These are phyloP conservation scores for Lutraria rhynchaena DNA, from an alignment of 1,140 invertebrate genomes.

Conservation along the genomic window DNA sequence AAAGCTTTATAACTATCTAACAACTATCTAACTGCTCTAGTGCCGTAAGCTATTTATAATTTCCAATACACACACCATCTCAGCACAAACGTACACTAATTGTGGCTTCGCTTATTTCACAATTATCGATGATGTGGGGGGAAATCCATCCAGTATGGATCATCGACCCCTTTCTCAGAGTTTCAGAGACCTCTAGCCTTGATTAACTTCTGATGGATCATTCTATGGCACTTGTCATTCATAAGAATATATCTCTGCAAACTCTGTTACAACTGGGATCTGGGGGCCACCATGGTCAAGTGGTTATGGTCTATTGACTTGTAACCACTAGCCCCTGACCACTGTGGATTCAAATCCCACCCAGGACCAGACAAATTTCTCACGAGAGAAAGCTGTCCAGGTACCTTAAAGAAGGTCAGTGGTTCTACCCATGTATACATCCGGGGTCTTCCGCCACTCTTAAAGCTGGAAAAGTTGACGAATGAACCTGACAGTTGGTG, in stretches of 20 bases:
- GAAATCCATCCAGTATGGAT: conserved; percentile 51
- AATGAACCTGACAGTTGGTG: too few relatives aligned
- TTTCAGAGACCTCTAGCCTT: conserved; percentile 40
- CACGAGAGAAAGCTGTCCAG: too few relatives aligned
- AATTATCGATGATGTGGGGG: conserved; percentile 59
- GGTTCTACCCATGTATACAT: too few relatives aligned
- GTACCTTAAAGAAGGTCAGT: too few relatives aligned
- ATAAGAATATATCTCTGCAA: conserved; percentile 26
- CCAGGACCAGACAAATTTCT: too few relatives aligned
- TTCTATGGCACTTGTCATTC: conserved; percentile 28
- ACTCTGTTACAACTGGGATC: too few relatives aligned
- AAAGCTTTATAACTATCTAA: conserved; percentile 52
- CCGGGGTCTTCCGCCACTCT: too few relatives aligned
- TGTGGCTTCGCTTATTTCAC: conserved; percentile 57
- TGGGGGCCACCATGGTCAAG: too few relatives aligned
- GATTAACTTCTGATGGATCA: conserved; percentile 48
- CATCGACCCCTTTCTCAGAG: conserved; percentile 38
- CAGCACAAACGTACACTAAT: conserved; percentile 47
- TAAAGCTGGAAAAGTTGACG: too few relatives aligned
- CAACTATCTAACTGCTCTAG: conserved; percentile 48
- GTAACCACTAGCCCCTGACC: too few relatives aligned
- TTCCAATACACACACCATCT: conserved; percentile 59
- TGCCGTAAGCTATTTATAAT: conserved; percentile 59
- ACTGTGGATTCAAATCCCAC: too few relatives aligned
- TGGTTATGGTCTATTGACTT: too few relatives aligned